Percentiles rank a stretch among this genome's conserved stretches.
These are phyloP conservation scores for Samia ricini DNA, from an alignment of 1,140 invertebrate genomes.

Conservation along the genomic window DNA sequence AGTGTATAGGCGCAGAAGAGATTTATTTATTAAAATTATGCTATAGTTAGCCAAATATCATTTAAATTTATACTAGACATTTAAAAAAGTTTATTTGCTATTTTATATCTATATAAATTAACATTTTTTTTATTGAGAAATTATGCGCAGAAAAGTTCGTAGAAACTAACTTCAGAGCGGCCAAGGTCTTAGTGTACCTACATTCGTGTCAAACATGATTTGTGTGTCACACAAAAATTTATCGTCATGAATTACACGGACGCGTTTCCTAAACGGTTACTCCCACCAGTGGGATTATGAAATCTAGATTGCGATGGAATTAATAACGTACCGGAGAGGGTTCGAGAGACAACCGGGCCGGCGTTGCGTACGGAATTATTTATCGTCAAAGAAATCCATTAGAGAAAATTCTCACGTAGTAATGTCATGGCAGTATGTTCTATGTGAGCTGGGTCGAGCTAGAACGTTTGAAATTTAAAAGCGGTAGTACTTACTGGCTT, in stretches of 20 bases:
- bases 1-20: too few species aligned
- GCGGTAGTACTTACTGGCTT: neutral
- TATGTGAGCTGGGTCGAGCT: neutral
- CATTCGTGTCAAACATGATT: too few species aligned
- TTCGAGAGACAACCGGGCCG: neutral
- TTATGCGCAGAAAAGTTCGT: too few species aligned
- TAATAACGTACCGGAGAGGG: neutral
- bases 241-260: neutral
- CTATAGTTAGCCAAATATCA: too few species aligned
- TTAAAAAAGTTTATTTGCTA: too few species aligned
- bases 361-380: conserved; percentile 3
- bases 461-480: neutral
- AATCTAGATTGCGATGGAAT: neutral
- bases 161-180: too few species aligned
- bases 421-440: neutral
- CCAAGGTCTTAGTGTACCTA: too few species aligned
- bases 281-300: neutral
- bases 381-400: conserved; percentile 11
- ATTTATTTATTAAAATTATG: too few species aligned
- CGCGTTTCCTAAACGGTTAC: neutral
- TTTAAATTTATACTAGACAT: too few species aligned
- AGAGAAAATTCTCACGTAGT: conserved; percentile 11
- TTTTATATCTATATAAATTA: too few species aligned
- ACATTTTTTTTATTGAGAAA: too few species aligned
- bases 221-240: neutral